Evolutionary conservation across 2,888 invertebrate species (phyloP).

Genomic region (Cerastis leucographa): DNA sequence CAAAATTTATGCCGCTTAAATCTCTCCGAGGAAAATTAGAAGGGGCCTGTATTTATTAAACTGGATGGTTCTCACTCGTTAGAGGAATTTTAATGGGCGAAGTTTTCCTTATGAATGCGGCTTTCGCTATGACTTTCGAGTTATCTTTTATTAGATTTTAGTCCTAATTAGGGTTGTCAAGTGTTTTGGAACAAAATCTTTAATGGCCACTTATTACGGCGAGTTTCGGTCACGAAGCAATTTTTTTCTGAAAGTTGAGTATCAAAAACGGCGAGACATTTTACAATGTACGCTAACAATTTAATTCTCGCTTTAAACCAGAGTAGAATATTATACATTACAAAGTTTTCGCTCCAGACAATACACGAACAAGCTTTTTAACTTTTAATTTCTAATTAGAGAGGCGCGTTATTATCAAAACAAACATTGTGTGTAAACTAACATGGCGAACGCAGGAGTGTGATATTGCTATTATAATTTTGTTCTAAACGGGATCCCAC

Average conservation of each 20-base stretch:
- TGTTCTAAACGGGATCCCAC: slow-evolving; percentile 72
- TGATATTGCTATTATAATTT: slow-evolving; percentile 84
- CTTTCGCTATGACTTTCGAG: slow-evolving; percentile 83
- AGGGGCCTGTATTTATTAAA: slow-evolving; percentile 89
- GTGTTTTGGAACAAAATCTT: slow-evolving; percentile 84
- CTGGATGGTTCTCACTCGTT: slow-evolving; percentile 88
- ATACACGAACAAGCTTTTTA: slow-evolving; percentile 77
- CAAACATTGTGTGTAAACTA: slow-evolving; percentile 75
- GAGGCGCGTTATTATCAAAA: slow-evolving; percentile 69
- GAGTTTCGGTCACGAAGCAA: slow-evolving; percentile 30
- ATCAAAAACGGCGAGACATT: slow-evolving; percentile 16
- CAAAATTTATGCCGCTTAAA: slow-evolving; percentile 89
- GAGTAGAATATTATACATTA: slow-evolving; percentile 39
- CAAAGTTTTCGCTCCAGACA: slow-evolving; percentile 53
- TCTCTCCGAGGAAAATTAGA: slow-evolving; percentile 89
- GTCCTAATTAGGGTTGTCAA: slow-evolving; percentile 87
- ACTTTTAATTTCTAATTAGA: slow-evolving; percentile 79
- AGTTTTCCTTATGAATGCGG: slow-evolving; percentile 89
- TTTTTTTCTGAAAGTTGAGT: slow-evolving; percentile 43
- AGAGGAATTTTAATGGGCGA: slow-evolving; percentile 89
- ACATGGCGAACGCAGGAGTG: slow-evolving; percentile 76
- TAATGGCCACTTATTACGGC: slow-evolving; percentile 75
- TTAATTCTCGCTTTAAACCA: slow-evolving; percentile 29
- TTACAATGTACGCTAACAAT: slow-evolving; percentile 30
- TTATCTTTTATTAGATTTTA: slow-evolving; percentile 89